phyloP scores from a whole-genome alignment of 1,140 invertebrate genomes.

The Lordiphosa mommai region DNA sequence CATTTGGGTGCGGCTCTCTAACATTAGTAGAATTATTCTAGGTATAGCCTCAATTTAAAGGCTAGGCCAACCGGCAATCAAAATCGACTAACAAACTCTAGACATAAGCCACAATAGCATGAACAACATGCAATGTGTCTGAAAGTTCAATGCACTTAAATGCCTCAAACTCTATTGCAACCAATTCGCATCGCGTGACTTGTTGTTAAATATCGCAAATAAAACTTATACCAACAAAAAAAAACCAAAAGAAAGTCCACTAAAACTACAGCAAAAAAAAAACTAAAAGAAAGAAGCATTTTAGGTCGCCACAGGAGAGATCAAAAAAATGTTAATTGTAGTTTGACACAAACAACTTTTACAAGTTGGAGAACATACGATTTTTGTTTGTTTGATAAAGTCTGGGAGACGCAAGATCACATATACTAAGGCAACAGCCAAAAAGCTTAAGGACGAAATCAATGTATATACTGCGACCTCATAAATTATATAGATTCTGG shows the following conservation, averaged over 20 bases:
- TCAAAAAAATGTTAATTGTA: too few relatives aligned
- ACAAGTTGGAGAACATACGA: too few relatives aligned
- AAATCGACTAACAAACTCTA: conserved; percentile 29
- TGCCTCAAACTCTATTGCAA: conserved; percentile 11
- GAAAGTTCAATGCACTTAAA: conserved; percentile 45
- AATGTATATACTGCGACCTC: too few relatives aligned
- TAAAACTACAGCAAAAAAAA: conserved; percentile 6
- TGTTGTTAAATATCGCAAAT: conserved; percentile 24
- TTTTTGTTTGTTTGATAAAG: too few relatives aligned
- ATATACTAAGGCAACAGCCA: too few relatives aligned
- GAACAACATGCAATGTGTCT: conserved; percentile 10
- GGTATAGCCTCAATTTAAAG: conserved; percentile 28
- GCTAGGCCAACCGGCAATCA: conserved; percentile 31
- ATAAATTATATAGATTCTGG: too few relatives aligned
- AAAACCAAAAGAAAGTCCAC: conserved; percentile 10
- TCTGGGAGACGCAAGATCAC: too few relatives aligned
- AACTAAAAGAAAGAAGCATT: conserved; percentile 1
- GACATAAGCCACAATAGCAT: background rate
- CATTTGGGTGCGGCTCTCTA: conserved; percentile 36
- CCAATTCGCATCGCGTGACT: conserved; percentile 41
- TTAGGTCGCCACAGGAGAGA: conserved; percentile 1
- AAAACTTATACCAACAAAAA: background rate
- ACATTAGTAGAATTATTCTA: conserved; percentile 33
- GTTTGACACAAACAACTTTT: too few relatives aligned
- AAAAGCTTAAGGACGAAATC: too few relatives aligned